Evolutionary conservation across 2,888 invertebrate species (phyloP).

Genomic region (Hyalella azteca): DNA sequence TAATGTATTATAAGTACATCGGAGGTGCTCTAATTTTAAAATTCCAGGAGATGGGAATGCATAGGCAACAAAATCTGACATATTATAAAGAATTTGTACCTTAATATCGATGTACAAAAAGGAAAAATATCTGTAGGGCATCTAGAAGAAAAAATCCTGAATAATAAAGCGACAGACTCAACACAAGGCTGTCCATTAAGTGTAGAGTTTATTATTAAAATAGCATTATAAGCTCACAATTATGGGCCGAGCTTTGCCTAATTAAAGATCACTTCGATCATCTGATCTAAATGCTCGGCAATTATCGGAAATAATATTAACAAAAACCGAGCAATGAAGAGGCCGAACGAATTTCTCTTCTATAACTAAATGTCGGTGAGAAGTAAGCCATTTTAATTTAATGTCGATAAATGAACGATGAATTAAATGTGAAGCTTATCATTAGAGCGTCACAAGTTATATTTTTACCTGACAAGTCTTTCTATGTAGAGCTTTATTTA

Average conservation of each 20-base stretch:
- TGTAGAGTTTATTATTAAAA: constrained; percentile 22
- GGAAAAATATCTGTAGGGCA: no score
- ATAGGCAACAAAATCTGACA: no score
- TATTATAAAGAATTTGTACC: no score
- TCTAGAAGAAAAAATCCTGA: no score
- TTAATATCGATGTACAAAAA: no score
- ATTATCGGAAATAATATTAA: background rate
- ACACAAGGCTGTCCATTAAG: background rate
- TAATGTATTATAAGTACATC: no score
- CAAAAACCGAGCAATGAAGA: background rate
- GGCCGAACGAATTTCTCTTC: background rate
- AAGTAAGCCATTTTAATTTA: background rate
- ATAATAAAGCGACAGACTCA: background rate
- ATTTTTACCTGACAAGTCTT: no score
- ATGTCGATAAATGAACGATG: background rate
- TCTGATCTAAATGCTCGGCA: background rate
- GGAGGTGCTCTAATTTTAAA: no score
- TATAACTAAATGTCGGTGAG: background rate
- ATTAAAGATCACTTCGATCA: background rate
- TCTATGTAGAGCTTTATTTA: no score
- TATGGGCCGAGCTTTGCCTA: background rate
- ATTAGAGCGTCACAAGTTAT: no score
- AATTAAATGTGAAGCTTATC: background rate
- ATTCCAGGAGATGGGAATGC: no score
- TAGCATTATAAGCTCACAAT: constrained; percentile 18